Percentiles rank a stretch among this genome's conserved stretches.
These are phyloP conservation scores for Acrocephalus scirpaceus DNA, from an alignment of 2,797 vertebrate species.

Conservation along the genomic window DNA sequence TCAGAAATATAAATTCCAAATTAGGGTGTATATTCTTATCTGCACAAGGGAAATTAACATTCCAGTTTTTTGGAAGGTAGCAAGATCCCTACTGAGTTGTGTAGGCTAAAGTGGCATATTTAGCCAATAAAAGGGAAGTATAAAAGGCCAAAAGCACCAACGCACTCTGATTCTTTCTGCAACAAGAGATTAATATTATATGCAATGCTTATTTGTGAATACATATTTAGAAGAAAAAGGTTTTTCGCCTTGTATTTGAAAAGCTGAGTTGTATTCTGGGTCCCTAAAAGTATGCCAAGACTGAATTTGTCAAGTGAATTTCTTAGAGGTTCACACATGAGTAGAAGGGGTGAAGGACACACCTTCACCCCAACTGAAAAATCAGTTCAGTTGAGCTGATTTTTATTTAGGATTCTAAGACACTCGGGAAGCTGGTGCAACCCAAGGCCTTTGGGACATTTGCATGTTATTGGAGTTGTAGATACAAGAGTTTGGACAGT, in stretches of 20 bases:
- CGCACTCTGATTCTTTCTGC: background rate
- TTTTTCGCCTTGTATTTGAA: background rate
- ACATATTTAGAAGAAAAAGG: background rate
- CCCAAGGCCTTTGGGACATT: background rate
- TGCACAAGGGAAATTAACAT: background rate
- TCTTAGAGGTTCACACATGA: background rate
- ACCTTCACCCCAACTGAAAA: no score
- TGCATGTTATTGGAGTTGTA: background rate
- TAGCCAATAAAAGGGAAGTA: background rate
- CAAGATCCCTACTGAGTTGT: background rate
- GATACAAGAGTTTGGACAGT: background rate
- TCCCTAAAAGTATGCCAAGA: background rate
- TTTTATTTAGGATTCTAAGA: background rate
- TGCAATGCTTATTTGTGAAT: background rate
- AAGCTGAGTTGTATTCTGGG: background rate
- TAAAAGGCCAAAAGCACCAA: background rate
- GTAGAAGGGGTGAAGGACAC: background rate
- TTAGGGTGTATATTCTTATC: background rate
- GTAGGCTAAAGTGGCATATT: background rate
- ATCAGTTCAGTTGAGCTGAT: background rate
- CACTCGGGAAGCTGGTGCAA: background rate
- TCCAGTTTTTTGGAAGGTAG: background rate
- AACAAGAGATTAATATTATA: background rate
- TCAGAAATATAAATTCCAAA: slow-evolving; percentile 13
- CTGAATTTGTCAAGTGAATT: background rate